phyloP scores from a whole-genome alignment of 2,113 vertebrate species.

The human region GRCh38 chr11:15130501-15131000 shows the following conservation, averaged over 20 bases:
- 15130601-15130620: neutral
- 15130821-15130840: neutral
- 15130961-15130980: neutral
- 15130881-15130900: neutral
- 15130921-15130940: neutral
- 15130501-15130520: neutral
- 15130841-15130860: conserved; percentile 13
- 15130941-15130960: conserved; percentile 1
- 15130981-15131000: neutral
- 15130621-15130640: neutral
- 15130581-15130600: neutral
- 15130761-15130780: neutral
- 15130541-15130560: neutral
- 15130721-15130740: neutral
- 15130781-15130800: neutral
- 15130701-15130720: neutral
- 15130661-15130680: neutral
- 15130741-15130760: neutral
- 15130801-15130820: neutral
- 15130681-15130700: neutral
- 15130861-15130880: neutral
- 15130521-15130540: neutral
- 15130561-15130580: neutral
- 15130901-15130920: neutral
- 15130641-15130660: neutral